A percentile compares a stretch with the other conserved stretches of the same genome.
These are phyloP conservation scores for Phaonia tiefii DNA, from an alignment of 2,888 invertebrate genomes.

Conservation along the genomic window DNA sequence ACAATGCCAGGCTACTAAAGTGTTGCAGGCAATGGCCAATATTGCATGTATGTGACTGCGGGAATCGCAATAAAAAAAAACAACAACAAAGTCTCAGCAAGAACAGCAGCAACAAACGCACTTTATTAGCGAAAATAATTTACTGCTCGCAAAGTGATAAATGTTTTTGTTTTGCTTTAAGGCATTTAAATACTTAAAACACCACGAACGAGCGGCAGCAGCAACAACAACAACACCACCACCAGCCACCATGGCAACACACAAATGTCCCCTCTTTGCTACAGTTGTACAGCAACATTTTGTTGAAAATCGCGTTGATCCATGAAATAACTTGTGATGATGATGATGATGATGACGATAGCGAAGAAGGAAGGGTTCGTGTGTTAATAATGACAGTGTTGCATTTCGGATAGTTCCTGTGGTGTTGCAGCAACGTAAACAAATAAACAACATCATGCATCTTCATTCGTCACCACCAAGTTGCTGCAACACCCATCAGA, in stretches of 20 bases:
- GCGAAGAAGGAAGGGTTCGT: background rate
- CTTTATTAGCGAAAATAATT: conserved; percentile 50
- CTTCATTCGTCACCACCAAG: conserved; percentile 48
- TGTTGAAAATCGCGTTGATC: conserved; percentile 42
- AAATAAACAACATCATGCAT: conserved; percentile 40
- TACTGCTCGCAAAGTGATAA: conserved; percentile 41
- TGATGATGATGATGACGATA: background rate
- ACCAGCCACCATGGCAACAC: conserved; percentile 4
- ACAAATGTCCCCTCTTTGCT: background rate
- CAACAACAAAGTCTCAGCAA: background rate
- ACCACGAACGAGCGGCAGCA: conserved; percentile 17
- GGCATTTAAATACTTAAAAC: conserved; percentile 43
- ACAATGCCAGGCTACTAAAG: background rate
- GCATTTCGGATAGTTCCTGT: conserved; percentile 12
- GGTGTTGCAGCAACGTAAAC: conserved; percentile 30
- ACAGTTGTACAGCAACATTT: conserved; percentile 7
- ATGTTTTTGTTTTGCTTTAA: conserved; percentile 43
- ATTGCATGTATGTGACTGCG: background rate
- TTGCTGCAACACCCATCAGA: conserved; percentile 18
- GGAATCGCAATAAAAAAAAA: conserved; percentile 16
- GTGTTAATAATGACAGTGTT: conserved; percentile 34
- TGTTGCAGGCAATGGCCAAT: conserved; percentile 2
- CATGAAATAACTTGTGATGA: conserved; percentile 34
- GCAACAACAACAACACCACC: background rate
- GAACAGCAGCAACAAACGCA: conserved; percentile 20